Evolutionary conservation across 2,888 invertebrate species (phyloP).

Genomic region (Papilio protenor): DNA sequence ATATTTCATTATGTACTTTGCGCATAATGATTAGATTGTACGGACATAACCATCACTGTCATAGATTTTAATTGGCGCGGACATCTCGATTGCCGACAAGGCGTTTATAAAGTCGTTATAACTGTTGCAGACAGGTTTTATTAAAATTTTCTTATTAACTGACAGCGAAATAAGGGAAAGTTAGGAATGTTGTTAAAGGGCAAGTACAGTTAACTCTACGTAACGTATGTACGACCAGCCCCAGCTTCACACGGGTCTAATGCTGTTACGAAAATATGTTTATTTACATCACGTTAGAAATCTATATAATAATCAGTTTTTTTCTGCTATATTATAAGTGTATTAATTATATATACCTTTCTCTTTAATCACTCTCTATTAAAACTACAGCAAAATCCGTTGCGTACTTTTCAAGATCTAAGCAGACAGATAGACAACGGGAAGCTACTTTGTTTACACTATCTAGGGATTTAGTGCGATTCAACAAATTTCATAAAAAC

Average conservation of each 20-base stretch:
- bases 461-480: no score
- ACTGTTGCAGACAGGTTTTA: slow-evolving; percentile 43
- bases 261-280: no score
- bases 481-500: not conserved
- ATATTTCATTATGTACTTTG: slow-evolving; percentile 36
- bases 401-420: no score
- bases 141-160: slow-evolving; percentile 40
- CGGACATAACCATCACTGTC: slow-evolving; percentile 57
- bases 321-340: no score
- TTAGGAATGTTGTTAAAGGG: slow-evolving; percentile 41
- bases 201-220: slow-evolving; percentile 24
- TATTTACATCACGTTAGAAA: no score
- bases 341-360: no score
- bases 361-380: no score
- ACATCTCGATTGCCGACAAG: slow-evolving; percentile 46
- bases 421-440: no score
- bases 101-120: slow-evolving; percentile 49
- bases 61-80: slow-evolving; percentile 63
- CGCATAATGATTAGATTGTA: slow-evolving; percentile 29
- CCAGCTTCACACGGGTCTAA: no score
- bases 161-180: slow-evolving; percentile 42
- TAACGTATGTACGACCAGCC: not conserved
- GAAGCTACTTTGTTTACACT: no score
- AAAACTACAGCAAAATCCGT: no score
- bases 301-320: no score